Evolutionary conservation across 2,113 vertebrate genomes (phyloP).

Genomic region (Psettodes erumei): DNA sequence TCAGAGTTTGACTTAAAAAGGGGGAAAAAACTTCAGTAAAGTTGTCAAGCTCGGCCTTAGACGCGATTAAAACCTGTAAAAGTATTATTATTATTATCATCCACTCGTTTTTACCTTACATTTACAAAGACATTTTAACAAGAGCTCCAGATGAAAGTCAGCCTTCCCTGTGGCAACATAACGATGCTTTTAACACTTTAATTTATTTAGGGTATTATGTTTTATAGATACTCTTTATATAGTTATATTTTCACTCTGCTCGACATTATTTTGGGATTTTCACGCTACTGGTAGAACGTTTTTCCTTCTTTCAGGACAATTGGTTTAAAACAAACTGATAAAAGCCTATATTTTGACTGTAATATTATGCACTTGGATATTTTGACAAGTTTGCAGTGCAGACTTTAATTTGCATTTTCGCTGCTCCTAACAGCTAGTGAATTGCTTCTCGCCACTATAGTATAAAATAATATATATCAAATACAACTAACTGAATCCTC

Average conservation of each 20-base stretch:
- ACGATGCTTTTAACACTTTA: background rate
- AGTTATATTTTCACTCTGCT: background rate
- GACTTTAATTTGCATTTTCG: background rate
- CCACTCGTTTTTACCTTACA: background rate
- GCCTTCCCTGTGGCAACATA: background rate
- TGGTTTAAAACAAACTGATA: too few species aligned
- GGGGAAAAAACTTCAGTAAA: slow-evolving; percentile 2
- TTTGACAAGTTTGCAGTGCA: background rate
- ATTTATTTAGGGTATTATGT: background rate
- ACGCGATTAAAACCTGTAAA: background rate
- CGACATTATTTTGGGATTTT: background rate
- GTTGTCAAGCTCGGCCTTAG: background rate
- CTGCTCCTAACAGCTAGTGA: background rate
- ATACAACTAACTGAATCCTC: background rate
- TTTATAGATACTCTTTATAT: background rate
- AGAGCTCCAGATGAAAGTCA: background rate
- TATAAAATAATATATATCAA: background rate
- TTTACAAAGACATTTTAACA: background rate
- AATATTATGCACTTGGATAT: background rate
- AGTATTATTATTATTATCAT: background rate
- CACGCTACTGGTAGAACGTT: background rate
- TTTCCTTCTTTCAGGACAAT: background rate
- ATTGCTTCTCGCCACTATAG: background rate
- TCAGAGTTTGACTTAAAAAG: too few species aligned
- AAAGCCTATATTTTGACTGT: too few species aligned